These are phyloP conservation scores for Drosophila pallidifrons DNA, from an alignment of 1,140 invertebrate species.

Conservation along the genomic window DNA sequence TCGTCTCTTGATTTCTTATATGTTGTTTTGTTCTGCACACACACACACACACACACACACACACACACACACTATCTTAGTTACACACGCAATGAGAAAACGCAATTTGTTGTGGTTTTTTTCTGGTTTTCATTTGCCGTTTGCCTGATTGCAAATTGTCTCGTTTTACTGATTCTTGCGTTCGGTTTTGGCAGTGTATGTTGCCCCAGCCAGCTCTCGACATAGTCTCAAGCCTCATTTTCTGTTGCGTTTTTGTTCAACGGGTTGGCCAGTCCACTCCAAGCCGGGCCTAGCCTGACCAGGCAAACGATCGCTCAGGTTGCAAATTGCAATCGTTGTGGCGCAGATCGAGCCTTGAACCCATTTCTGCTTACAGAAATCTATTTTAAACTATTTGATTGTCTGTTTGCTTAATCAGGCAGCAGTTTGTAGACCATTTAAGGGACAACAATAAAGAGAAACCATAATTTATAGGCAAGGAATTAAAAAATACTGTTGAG, in stretches of 20 bases:
- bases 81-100: slow-evolving; percentile 57
- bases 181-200: slow-evolving; percentile 47
- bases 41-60: slow-evolving; percentile 20
- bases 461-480: neutral
- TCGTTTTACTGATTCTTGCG: slow-evolving; percentile 56
- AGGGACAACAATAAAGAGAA: neutral
- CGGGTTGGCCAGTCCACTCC: slow-evolving; percentile 12
- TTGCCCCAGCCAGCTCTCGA: slow-evolving; percentile 39
- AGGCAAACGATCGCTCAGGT: slow-evolving; percentile 16
- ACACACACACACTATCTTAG: slow-evolving; percentile 26
- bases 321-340: slow-evolving; percentile 31
- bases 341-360: slow-evolving; percentile 57
- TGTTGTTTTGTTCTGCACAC: slow-evolving; percentile 64
- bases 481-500: too few species aligned
- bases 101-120: slow-evolving; percentile 75
- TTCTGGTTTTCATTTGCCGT: slow-evolving; percentile 70
- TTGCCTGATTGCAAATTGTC: slow-evolving; percentile 77
- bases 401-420: neutral
- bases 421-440: neutral
- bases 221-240: slow-evolving; percentile 67
- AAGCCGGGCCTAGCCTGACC: neutral
- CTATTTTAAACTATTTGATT: neutral
- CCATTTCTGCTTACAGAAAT: slow-evolving; percentile 19
- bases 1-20: slow-evolving; percentile 34
- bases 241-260: slow-evolving; percentile 41